These are phyloP conservation scores for Oikopleura dioica DNA, from an alignment of 23 tunicate species.

Conservation along the genomic window DNA sequence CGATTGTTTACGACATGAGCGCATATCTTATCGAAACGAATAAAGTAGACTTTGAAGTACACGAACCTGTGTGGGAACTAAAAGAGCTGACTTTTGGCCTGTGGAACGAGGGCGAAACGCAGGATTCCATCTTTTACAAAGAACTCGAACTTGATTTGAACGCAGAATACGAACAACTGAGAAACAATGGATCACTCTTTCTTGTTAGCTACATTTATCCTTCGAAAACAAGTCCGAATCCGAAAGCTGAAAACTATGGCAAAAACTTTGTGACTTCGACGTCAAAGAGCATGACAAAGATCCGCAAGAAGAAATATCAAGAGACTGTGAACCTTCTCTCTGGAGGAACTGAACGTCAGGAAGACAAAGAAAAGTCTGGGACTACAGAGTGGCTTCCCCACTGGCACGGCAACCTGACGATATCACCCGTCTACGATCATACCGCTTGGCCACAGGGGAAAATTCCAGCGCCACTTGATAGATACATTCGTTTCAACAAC, in stretches of 20 bases:
- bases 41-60: background rate
- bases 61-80: background rate
- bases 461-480: conserved; percentile 23
- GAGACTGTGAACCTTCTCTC: conserved; percentile 71
- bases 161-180: background rate
- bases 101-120: background rate
- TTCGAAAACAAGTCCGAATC: background rate
- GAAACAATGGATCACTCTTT: conserved; percentile 8
- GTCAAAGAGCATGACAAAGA: conserved; percentile 21
- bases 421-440: conserved; percentile 49
- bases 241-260: background rate
- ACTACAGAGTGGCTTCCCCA: conserved; percentile 37
- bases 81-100: background rate
- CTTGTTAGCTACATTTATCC: background rate
- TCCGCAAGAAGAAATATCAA: conserved; percentile 41
- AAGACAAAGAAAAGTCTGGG: conserved; percentile 12
- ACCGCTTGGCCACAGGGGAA: conserved; percentile 50
- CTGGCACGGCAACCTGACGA: conserved; percentile 92
- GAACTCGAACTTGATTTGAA: background rate
- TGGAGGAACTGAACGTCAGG: conserved; percentile 52
- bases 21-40: background rate
- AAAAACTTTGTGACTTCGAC: background rate
- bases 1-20: background rate
- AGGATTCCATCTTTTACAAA: background rate
- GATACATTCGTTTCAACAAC: conserved; percentile 21